Percentiles rank a stretch among this genome's conserved stretches.
Conservation (phyloP, 2,797 vertebrate species). For the Staurois parvus region DNA sequence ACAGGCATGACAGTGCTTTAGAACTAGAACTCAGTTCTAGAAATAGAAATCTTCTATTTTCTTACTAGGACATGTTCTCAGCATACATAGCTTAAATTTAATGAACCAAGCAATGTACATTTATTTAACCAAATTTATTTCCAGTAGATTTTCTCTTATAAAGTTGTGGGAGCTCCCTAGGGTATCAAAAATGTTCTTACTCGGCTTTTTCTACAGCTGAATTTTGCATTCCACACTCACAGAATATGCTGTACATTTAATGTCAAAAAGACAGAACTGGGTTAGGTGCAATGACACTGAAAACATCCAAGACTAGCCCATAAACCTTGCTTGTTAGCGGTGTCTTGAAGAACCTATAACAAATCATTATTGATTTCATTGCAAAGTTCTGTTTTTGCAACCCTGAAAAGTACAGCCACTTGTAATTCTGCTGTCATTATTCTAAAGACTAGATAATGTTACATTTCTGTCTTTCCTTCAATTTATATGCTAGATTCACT, state of each 20-base stretch:
- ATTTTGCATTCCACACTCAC: not conserved
- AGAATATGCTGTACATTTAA: not conserved
- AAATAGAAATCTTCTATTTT: not conserved
- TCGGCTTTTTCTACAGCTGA: not conserved
- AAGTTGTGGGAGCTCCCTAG: too few relatives aligned
- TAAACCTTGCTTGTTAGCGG: not conserved
- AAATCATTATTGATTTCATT: slow-evolving; percentile 23
- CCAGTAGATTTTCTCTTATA: too few relatives aligned
- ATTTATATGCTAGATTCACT: slow-evolving; percentile 25
- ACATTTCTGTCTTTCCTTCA: slow-evolving; percentile 33
- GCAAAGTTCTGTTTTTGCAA: slow-evolving; percentile 25
- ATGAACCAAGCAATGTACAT: too few relatives aligned
- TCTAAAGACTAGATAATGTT: slow-evolving; percentile 21
- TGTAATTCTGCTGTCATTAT: slow-evolving; percentile 28
- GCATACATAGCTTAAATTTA: not conserved
- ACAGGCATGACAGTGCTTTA: too few relatives aligned
- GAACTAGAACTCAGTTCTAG: too few relatives aligned
- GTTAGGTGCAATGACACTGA: slow-evolving; percentile 16
- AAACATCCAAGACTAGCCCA: slow-evolving; percentile 12
- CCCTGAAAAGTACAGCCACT: slow-evolving; percentile 19
- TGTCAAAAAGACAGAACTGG: slow-evolving; percentile 6
- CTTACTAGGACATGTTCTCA: not conserved
- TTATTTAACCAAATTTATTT: too few relatives aligned
- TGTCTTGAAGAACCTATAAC: slow-evolving; percentile 7
- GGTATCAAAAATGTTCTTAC: not conserved